Conservation (phyloP, 2,113 vertebrate species). For the Struthidea cinerea region DNA sequence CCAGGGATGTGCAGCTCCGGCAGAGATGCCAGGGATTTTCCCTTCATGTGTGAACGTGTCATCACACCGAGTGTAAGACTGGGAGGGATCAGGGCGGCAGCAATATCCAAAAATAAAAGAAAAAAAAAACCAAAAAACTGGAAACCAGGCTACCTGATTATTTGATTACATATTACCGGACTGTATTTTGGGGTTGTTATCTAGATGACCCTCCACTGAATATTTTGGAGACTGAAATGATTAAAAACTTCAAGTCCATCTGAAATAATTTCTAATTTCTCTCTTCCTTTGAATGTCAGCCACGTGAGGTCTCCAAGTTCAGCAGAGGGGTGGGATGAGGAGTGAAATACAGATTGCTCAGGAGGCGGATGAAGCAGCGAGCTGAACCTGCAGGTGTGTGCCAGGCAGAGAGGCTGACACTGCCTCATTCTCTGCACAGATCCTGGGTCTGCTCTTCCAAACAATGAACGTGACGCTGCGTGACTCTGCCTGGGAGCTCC, state of each 20-base stretch:
- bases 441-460: background rate
- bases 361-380: background rate
- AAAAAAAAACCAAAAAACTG: too few relatives aligned
- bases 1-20: background rate
- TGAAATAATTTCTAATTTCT: background rate
- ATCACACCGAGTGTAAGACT: accelerated
- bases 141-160: background rate
- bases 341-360: background rate
- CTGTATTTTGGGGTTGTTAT: background rate
- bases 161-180: background rate
- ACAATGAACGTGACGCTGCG: accelerated
- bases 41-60: background rate
- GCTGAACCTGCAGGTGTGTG: background rate
- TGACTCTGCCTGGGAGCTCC: background rate
- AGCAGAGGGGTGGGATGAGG: background rate
- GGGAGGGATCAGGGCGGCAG: background rate
- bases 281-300: background rate
- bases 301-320: background rate
- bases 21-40: background rate
- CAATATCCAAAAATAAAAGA: background rate
- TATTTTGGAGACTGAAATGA: background rate
- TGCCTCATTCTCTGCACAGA: background rate
- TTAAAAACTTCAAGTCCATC: background rate
- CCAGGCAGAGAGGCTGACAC: background rate
- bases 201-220: background rate